These are phyloP conservation scores for Salvelinus alpinus DNA, from an alignment of 2,113 vertebrate genomes.

Conservation along the genomic window DNA sequence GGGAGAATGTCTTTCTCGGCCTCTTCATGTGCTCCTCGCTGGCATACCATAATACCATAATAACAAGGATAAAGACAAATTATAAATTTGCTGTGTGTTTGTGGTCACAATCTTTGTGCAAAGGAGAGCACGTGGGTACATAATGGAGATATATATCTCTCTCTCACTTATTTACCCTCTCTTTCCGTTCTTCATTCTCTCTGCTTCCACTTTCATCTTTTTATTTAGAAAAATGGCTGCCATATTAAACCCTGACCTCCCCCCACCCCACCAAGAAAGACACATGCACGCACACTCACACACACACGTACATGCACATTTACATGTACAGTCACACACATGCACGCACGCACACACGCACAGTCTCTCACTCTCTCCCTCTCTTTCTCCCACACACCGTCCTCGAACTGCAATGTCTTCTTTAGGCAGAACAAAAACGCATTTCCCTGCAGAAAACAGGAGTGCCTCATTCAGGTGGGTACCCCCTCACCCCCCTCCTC, in stretches of 20 bases:
- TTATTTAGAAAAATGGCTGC: too few species aligned
- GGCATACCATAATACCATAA: background rate
- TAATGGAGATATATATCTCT: background rate
- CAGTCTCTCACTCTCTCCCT: background rate
- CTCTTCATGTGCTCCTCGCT: background rate
- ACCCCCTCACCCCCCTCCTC: slow-evolving; percentile 4
- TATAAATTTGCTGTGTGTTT: too few species aligned
- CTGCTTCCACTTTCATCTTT: background rate
- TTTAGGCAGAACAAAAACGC: slow-evolving; percentile 20
- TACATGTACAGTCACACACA: background rate
- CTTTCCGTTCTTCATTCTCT: background rate
- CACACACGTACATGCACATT: background rate
- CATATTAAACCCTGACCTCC: too few species aligned
- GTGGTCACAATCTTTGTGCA: background rate
- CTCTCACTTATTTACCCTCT: background rate
- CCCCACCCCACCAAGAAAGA: background rate
- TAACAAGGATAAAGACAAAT: too few species aligned
- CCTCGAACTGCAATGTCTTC: slow-evolving; percentile 34
- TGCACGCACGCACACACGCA: slow-evolving; percentile 1
- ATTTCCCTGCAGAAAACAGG: slow-evolving; percentile 45
- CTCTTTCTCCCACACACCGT: background rate
- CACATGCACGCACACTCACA: background rate
- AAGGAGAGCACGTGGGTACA: background rate
- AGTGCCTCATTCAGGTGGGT: slow-evolving; percentile 48
- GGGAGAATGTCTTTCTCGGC: background rate